Evolutionary conservation across 2,797 vertebrate genomes (phyloP).

Genomic region (Pangasius macronema): DNA sequence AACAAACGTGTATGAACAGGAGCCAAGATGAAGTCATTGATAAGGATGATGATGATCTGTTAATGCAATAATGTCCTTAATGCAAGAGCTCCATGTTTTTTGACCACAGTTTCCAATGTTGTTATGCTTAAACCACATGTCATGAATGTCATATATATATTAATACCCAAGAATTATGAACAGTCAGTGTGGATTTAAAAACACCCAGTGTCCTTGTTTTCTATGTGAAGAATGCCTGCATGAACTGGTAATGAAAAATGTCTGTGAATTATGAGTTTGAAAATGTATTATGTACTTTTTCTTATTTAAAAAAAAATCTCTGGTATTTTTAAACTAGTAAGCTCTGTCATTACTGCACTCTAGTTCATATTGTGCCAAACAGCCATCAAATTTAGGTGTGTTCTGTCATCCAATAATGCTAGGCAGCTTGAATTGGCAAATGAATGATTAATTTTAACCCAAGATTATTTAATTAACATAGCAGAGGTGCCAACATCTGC

Average conservation of each 20-base stretch:
- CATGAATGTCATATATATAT: background rate
- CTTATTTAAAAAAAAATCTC: background rate
- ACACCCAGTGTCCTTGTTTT: background rate
- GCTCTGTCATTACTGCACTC: background rate
- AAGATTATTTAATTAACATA: background rate
- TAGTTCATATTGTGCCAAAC: background rate
- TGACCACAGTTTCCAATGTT: background rate
- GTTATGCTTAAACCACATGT: background rate
- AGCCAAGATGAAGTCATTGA: background rate
- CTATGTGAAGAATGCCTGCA: background rate
- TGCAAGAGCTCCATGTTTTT: background rate
- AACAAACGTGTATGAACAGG: background rate
- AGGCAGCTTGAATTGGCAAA: background rate
- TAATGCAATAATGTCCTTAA: background rate
- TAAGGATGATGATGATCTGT: constrained; percentile 4
- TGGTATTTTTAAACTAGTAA: background rate
- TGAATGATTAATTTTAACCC: background rate
- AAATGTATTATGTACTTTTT: background rate
- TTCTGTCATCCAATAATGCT: background rate
- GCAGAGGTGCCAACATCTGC: background rate
- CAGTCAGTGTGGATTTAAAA: background rate
- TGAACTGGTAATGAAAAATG: background rate
- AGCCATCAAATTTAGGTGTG: background rate
- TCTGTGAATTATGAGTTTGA: background rate
- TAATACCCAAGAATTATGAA: background rate